Evolutionary conservation across 2,888 invertebrate species (phyloP).

Genomic region (Leucozona laternaria): DNA sequence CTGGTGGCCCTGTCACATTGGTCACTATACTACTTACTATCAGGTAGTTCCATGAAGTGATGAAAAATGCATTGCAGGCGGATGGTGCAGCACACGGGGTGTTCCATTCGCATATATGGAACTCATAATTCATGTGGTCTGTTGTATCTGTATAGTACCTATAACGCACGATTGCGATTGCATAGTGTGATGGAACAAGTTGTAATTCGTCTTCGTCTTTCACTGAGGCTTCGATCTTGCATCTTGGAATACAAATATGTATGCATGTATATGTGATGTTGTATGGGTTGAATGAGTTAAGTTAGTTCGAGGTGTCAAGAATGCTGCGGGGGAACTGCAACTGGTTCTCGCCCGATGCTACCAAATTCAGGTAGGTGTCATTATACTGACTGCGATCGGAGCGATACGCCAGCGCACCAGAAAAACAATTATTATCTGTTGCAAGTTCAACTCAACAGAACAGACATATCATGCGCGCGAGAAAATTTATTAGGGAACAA

Average conservation of each 20-base stretch:
- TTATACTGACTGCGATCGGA: conserved; percentile 61
- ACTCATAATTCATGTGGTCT: conserved; percentile 72
- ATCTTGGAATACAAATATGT: conserved; percentile 19
- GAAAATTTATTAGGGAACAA: conserved; percentile 72
- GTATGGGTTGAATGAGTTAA: conserved; percentile 42
- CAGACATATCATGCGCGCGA: conserved; percentile 59
- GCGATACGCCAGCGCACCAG: conserved; percentile 67
- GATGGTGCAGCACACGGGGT: conserved; percentile 26
- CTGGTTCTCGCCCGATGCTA: conserved; percentile 59
- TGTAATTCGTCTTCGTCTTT: conserved; percentile 75
- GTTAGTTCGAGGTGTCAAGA: conserved; percentile 60
- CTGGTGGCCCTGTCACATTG: conserved; percentile 74
- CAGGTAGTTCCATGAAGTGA: conserved; percentile 73
- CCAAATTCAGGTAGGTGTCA: conserved; percentile 73
- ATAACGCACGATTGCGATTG: conserved; percentile 46
- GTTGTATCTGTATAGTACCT: conserved; percentile 11
- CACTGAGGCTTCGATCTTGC: background rate
- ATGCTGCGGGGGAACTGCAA: conserved; percentile 51
- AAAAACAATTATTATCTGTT: conserved; percentile 60
- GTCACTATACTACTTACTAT: conserved; percentile 43
- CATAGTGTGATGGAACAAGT: conserved; percentile 73
- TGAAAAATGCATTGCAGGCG: conserved; percentile 60
- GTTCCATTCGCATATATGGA: conserved; percentile 71
- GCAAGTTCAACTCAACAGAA: conserved; percentile 28
- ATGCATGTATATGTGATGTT: conserved; percentile 1